These are phyloP conservation scores for Drosophila arawakana DNA, from an alignment of 1,140 invertebrate genomes.

Conservation along the genomic window DNA sequence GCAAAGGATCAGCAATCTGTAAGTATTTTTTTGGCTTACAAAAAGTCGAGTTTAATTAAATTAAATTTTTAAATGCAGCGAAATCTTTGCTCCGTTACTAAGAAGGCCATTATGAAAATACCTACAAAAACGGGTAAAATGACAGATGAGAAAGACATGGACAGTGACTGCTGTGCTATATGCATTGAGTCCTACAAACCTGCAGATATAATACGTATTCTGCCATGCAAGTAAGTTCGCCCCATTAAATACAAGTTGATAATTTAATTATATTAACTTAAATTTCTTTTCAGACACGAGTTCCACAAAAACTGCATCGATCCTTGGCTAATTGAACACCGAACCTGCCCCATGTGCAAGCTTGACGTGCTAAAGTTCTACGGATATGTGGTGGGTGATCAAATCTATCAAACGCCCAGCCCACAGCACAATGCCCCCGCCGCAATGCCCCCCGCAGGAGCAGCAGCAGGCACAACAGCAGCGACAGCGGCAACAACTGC, in stretches of 20 bases:
- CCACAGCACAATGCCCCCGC: conserved; percentile 64
- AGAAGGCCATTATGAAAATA: conserved; percentile 95
- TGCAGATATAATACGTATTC: conserved; percentile 91
- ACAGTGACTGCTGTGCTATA: conserved; percentile 95
- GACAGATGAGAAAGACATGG: conserved; percentile 92
- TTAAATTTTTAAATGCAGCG: conserved; percentile 85
- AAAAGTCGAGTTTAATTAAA: conserved; percentile 7
- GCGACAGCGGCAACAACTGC: conserved; percentile 12
- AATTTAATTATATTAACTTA: neutral
- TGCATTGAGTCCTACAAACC: conserved; percentile 96
- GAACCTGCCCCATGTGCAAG: conserved; percentile 98
- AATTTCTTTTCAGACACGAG: conserved; percentile 89
- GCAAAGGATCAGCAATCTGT: conserved; percentile 90
- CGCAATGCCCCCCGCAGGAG: conserved; percentile 23
- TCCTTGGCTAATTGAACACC: conserved; percentile 96
- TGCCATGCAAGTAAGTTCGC: conserved; percentile 93
- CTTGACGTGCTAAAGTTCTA: conserved; percentile 97
- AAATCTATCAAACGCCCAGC: conserved; percentile 78
- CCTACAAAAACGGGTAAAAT: conserved; percentile 93
- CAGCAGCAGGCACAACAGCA: conserved; percentile 1
- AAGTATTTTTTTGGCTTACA: neutral
- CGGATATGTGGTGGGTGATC: conserved; percentile 91
- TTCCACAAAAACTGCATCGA: conserved; percentile 98
- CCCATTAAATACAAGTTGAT: neutral
- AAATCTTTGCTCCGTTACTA: conserved; percentile 93